Base-by-base conservation (phyloP, 2,888 invertebrate genomes). In the Willowsia nigromaculata region DNA sequence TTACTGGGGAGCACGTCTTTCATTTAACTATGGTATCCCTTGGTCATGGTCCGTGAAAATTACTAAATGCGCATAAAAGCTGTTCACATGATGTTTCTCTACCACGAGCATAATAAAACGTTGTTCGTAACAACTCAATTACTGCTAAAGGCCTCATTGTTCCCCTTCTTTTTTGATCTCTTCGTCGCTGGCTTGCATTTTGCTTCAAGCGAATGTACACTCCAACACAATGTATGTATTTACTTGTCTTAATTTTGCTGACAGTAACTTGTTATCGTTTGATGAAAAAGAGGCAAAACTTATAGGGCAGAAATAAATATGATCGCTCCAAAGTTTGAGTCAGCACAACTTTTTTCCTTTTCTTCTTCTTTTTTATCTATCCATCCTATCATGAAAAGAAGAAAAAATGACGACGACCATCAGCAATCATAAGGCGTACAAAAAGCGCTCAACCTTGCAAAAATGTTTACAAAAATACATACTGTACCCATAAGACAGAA, bases 41-140 rank as follows among this genome's bases (percentile, higher is more conserved):
- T 33, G 33, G 11, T 15, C 2, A 40, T 37, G 37, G 59, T 33
- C 37, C 71, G 56, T 71, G 65, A 65, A 84, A 71, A 53, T 84
- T 33, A 84, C 83, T 84, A 27, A 33, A 71, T 84, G 40, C 47
- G 47, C 53, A 78, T 76, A 76, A 47, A 76, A 25, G 47, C 33
- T 1, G 78, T 11, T 30, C 11, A 56, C 25, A 18, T 2, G 13
- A 25, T 15, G 43, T 40, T 40, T 71, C 40, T 71, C 43, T 71
- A 71, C 68, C 37, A 13, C 43, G 13, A 71, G 37, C 65, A 18
- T 37, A 40, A 59, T n/a, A 27, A 62, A 15, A 0, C 6, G 37
- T 25, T 59, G 30, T 85, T 76, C 27, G 30, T 78, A 85, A 65
- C 85, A 78, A 80, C 85, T 85, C 85, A 85, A 85, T 85, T 85